Conservation (phyloP, 1,140 invertebrate species). For the Lamellibrachia luymesi region DNA sequence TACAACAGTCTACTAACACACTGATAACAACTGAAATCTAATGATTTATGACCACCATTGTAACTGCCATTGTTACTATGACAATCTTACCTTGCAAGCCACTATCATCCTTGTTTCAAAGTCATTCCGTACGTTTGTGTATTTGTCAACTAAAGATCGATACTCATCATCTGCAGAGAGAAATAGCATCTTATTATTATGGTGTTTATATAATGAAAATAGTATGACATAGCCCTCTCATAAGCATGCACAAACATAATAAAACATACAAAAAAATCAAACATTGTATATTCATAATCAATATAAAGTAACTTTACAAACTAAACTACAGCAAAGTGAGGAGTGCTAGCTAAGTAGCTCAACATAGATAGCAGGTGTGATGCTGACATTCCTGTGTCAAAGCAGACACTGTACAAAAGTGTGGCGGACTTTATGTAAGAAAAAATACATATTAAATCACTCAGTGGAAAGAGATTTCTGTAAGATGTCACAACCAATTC, state of each 20-base stretch:
- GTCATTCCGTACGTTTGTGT: slow-evolving; percentile 80
- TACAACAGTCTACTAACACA: too few species aligned
- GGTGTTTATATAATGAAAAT: neutral
- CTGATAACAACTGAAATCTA: neutral
- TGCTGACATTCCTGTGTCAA: neutral
- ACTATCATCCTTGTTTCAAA: slow-evolving; percentile 93
- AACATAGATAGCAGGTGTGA: neutral
- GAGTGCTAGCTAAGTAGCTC: neutral
- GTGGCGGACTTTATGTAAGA: neutral
- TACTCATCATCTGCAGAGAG: slow-evolving; percentile 74
- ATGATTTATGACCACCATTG: neutral
- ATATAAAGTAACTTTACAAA: neutral
- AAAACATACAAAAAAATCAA: neutral
- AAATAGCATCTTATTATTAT: neutral
- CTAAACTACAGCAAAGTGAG: neutral
- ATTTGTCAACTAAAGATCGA: slow-evolving; percentile 83
- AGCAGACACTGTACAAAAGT: neutral
- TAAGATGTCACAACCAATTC: too few species aligned
- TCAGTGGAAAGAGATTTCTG: too few species aligned
- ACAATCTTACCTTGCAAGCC: slow-evolving; percentile 74
- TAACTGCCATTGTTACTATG: slow-evolving; percentile 15
- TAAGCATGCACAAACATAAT: neutral
- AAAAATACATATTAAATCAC: too few species aligned
- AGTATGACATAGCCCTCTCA: neutral
- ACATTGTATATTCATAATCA: neutral